Evolutionary conservation across 2,113 vertebrate genomes (phyloP).

Genomic region (Drymodes brunneopygia): DNA sequence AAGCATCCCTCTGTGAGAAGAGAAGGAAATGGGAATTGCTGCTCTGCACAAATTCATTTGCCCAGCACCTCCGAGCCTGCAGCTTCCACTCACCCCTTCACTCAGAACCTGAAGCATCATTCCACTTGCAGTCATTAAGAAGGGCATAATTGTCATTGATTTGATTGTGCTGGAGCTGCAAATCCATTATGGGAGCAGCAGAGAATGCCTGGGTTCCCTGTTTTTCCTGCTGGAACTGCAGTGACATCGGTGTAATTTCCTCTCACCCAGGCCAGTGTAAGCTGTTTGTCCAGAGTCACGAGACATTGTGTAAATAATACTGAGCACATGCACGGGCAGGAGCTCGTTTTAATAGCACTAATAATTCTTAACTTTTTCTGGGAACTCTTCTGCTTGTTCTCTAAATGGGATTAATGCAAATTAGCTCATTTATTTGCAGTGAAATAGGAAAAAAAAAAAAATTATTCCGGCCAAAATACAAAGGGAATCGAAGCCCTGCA

Average conservation of each 20-base stretch:
- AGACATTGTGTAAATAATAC: background rate
- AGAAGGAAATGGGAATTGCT: background rate
- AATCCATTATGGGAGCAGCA: background rate
- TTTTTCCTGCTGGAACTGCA: background rate
- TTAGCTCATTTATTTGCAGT: slow-evolving; percentile 57
- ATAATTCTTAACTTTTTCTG: slow-evolving; percentile 32
- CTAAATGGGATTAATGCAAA: slow-evolving; percentile 49
- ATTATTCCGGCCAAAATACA: slow-evolving; percentile 14
- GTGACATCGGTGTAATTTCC: background rate
- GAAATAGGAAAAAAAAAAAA: background rate
- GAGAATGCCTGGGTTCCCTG: background rate
- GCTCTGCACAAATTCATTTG: background rate
- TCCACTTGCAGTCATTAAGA: background rate
- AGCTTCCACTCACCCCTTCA: background rate
- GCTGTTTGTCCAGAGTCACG: background rate
- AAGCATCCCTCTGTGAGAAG: background rate
- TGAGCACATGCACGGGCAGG: background rate
- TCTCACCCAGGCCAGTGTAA: background rate
- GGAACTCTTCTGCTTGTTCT: slow-evolving; percentile 16
- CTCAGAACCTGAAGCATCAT: background rate
- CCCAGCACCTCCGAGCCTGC: background rate
- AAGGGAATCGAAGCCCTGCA: slow-evolving; percentile 23
- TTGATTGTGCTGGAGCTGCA: background rate
- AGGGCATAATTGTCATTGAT: background rate
- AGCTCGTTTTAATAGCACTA: slow-evolving; percentile 13